These are phyloP conservation scores for Cheilosia soror DNA, from an alignment of 2,888 invertebrate genomes.

Conservation along the genomic window DNA sequence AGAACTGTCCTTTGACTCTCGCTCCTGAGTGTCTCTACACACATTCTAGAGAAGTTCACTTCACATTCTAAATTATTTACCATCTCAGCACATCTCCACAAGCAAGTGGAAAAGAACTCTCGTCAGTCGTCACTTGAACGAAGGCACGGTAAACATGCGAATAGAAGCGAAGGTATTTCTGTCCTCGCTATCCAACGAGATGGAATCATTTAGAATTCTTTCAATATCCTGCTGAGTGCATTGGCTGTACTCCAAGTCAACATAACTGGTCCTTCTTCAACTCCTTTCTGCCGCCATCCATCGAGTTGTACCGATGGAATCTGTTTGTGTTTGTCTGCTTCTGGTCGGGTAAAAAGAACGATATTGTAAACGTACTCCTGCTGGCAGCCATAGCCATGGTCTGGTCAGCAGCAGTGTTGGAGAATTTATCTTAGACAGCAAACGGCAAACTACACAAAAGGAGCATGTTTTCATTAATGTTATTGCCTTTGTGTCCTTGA, in stretches of 20 bases:
- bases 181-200: background rate
- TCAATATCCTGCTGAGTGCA: conserved; percentile 66
- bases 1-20: conserved; percentile 46
- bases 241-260: conserved; percentile 67
- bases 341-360: conserved; percentile 10
- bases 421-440: background rate
- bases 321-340: conserved; percentile 12
- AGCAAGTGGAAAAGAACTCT: conserved; percentile 1
- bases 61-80: conserved; percentile 53
- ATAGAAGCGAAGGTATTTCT: background rate
- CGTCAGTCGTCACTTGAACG: conserved; percentile 19
- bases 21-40: conserved; percentile 37
- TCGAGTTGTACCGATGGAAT: conserved; percentile 3
- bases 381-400: conserved; percentile 2
- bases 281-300: background rate
- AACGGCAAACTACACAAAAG: conserved; percentile 1
- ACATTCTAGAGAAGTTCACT: conserved; percentile 26
- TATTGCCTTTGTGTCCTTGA: conserved; percentile 48
- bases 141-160: conserved; percentile 5
- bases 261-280: conserved; percentile 35
- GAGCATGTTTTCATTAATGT: conserved; percentile 41
- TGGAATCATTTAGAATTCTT: conserved; percentile 61
- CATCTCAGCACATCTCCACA: conserved; percentile 16
- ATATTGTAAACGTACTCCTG: conserved; percentile 1
- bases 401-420: background rate